phyloP scores from a whole-genome alignment of 2,113 vertebrate genomes.

The Cercopithecus mona region DNA sequence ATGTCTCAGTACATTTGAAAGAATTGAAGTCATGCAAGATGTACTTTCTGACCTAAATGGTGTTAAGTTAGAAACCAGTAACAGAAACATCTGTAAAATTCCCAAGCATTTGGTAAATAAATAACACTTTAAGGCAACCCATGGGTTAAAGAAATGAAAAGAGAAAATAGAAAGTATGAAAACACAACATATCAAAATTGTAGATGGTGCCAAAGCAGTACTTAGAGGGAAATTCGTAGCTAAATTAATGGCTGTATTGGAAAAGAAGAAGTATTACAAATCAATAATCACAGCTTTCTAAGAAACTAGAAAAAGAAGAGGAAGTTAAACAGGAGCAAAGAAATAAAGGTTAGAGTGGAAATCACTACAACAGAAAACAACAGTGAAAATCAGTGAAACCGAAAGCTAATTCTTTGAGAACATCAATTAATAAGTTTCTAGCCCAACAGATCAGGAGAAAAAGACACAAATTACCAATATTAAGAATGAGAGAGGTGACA shows the following conservation, averaged over 20 bases:
- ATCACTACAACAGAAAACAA: neutral
- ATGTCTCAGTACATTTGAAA: slow-evolving; percentile 32
- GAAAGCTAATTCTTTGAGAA: neutral
- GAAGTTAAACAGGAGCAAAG: neutral
- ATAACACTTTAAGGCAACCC: neutral
- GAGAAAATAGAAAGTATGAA: neutral
- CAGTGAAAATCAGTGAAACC: neutral
- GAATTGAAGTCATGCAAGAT: neutral
- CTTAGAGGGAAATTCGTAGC: neutral
- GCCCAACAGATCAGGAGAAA: neutral
- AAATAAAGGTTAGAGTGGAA: slow-evolving; percentile 6
- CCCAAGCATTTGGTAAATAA: neutral
- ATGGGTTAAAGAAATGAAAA: neutral
- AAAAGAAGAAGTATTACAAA: slow-evolving; percentile 9
- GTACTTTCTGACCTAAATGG: slow-evolving; percentile 4
- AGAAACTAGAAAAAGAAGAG: slow-evolving; percentile 14
- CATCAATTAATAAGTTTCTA: neutral
- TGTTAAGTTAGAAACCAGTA: slow-evolving; percentile 36
- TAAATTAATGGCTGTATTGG: neutral
- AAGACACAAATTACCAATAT: neutral
- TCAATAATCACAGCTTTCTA: neutral
- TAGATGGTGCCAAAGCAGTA: neutral
- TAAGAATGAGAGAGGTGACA: neutral
- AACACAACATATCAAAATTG: neutral
- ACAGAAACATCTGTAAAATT: neutral